phyloP scores from a whole-genome alignment of 92 coral and sea anemone species.

The Phenganax stokvisi region DNA sequence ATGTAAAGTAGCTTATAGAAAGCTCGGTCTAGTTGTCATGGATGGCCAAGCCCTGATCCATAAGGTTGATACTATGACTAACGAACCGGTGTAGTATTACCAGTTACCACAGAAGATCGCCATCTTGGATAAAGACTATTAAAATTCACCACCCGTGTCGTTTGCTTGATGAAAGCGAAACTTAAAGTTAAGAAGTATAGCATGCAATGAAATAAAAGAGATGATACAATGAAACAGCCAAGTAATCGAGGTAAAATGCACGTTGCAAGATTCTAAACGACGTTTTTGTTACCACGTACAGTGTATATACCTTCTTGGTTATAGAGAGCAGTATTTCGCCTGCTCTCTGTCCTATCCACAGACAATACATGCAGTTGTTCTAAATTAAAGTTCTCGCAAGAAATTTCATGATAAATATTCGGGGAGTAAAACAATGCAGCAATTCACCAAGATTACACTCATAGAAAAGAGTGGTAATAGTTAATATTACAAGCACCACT shows the following conservation, averaged over 20 bases:
- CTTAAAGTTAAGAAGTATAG: neutral
- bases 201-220: neutral
- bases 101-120: constrained; percentile 3
- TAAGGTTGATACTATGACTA: neutral
- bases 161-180: neutral
- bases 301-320: neutral
- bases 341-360: no score
- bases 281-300: neutral
- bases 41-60: no score
- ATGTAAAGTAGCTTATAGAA: no score
- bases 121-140: neutral
- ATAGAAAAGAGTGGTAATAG: no score
- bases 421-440: no score
- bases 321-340: no score
- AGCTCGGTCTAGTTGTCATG: no score
- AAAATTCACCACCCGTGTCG: neutral
- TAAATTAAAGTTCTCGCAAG: no score
- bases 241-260: constrained; percentile 14
- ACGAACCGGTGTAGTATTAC: constrained; percentile 20
- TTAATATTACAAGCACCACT: no score
- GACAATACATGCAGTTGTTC: no score
- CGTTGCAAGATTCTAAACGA: neutral
- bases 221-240: neutral
- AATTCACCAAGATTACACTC: no score
- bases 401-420: no score